These are phyloP conservation scores for Tricholaema leucomelas DNA, from an alignment of 2,113 vertebrate species.

Conservation along the genomic window DNA sequence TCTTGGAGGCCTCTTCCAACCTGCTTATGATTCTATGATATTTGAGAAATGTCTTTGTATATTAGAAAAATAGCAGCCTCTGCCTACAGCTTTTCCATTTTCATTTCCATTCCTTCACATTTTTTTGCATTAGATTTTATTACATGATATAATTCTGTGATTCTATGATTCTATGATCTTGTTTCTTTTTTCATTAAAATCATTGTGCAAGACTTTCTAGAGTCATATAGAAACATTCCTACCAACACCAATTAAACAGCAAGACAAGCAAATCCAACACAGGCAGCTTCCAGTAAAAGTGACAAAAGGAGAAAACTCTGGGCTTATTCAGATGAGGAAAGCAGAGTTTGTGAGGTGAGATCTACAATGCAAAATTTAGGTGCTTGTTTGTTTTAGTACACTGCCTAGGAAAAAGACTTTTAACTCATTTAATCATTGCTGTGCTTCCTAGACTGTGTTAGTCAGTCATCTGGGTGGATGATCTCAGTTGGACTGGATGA, in stretches of 20 bases:
- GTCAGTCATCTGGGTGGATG: background rate
- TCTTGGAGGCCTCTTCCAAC: no score
- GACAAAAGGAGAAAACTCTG: background rate
- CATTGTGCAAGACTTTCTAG: background rate
- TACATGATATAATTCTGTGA: background rate
- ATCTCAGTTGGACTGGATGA: no score
- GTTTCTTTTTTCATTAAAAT: background rate
- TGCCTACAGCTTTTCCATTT: background rate
- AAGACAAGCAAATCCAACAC: background rate
- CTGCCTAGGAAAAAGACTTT: background rate
- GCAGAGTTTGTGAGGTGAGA: background rate
- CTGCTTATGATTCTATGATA: no score
- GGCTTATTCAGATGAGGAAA: background rate
- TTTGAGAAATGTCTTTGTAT: background rate
- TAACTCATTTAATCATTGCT: background rate
- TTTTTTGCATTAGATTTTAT: background rate
- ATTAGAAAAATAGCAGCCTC: background rate
- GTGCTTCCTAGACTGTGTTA: background rate
- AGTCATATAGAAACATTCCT: background rate
- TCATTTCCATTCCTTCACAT: background rate
- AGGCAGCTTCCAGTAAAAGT: background rate
- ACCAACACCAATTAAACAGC: background rate
- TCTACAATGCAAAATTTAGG: background rate
- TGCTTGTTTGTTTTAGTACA: background rate
- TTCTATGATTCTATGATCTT: no score